These are phyloP conservation scores for Tenualosa ilisha DNA, from an alignment of 2,797 vertebrate genomes.

Conservation along the genomic window DNA sequence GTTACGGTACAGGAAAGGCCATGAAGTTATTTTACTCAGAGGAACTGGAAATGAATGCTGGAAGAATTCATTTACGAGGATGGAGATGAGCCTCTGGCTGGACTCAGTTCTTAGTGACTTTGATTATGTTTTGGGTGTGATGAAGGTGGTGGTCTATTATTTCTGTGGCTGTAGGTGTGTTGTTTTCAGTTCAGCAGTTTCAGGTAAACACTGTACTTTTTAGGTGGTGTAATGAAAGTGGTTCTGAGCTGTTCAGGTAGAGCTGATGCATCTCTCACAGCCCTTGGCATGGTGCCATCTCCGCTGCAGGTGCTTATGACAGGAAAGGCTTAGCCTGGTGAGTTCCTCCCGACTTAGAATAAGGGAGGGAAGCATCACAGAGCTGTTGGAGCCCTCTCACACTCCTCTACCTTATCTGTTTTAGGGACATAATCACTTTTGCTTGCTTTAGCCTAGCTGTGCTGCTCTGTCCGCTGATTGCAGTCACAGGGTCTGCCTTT, in stretches of 20 bases:
- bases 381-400: neutral
- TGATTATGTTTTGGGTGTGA: neutral
- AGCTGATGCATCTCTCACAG: neutral
- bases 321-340: neutral
- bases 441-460: neutral
- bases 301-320: neutral
- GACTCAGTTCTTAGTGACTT: neutral
- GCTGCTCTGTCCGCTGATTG: neutral
- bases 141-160: neutral
- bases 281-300: neutral
- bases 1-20: neutral
- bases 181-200: neutral
- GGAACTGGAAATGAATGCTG: slow-evolving; percentile 11
- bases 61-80: neutral
- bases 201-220: no score
- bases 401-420: neutral
- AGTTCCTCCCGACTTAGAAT: neutral
- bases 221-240: no score
- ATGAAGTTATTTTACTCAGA: neutral
- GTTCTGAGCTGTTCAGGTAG: neutral
- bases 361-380: neutral
- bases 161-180: neutral
- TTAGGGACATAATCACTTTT: slow-evolving; percentile 6
- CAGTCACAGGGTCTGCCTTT: neutral
- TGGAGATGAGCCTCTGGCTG: neutral